Evolutionary conservation across 2,797 vertebrate genomes (phyloP), one percentile per base, ranked within the genome.

Genomic region (Odontamblyopus rebecca): DNA sequence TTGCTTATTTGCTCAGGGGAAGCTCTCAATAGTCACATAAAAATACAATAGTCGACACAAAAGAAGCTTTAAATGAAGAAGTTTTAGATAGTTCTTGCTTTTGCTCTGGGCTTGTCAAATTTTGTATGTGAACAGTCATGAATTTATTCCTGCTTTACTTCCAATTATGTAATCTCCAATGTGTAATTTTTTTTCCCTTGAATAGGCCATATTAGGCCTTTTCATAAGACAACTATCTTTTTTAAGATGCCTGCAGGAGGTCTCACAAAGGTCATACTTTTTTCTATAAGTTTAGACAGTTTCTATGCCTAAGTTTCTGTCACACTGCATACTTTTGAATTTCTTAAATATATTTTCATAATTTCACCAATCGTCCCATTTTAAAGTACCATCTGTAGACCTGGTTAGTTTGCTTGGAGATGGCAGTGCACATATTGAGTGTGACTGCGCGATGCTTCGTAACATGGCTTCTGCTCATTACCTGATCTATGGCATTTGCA

Each of bases 361-460:
- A 63, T 75, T 67, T 35, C 27, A 80, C 69, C 50, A 38, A 73
- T 61, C 64, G 69, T 71, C 73, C 41, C 71, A 65, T 72, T 76
- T 80, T 74, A 79, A 80, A 75, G 86, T 77, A n/a, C 92, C 93
- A 93, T 92, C 92, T 94, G 93, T 81, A 91, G 88, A 78, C 70
- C 82, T 85, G 71, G 75, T 87, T 87, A 11, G 80, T 84, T 83
- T 73, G 83, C 69, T 81, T 79, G 79, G 71, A 48, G 71, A 81
- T 80, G 83, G 81, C 75, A 88, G 72, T 79, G 81, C 80, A 77
- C 89, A 85, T 87, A 82, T 88, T 86, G 85, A 77, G 70, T 82
- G 67, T 82, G 84, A 84, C 84, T 86, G 76, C 0, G 65, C 38
- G 68, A 78, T 87, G 76, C 77, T 76, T 75, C 29, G 1, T 68